A percentile compares a stretch with the other conserved stretches of the same genome.
These are phyloP conservation scores for Clistopyga incitator DNA, from an alignment of 2,888 invertebrate genomes.

Conservation along the genomic window DNA sequence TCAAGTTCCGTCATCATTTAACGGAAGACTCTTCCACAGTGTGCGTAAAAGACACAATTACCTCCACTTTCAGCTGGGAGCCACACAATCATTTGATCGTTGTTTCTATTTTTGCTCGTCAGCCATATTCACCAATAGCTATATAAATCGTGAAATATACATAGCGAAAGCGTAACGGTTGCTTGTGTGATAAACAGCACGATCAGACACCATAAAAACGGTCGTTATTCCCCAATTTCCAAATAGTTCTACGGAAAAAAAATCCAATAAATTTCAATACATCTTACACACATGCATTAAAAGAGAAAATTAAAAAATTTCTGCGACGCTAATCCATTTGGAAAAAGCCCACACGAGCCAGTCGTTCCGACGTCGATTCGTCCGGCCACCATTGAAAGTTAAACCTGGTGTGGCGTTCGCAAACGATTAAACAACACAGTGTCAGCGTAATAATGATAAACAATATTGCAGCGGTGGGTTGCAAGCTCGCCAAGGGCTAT, in stretches of 20 bases:
- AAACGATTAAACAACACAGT: slow-evolving; percentile 52
- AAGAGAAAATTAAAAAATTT: not conserved
- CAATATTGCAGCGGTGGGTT: slow-evolving; percentile 48
- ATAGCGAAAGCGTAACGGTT: too few relatives aligned
- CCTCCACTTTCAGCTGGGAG: too few relatives aligned
- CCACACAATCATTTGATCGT: too few relatives aligned
- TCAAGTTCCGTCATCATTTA: too few relatives aligned
- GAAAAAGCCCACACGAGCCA: not conserved
- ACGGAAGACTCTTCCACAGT: too few relatives aligned
- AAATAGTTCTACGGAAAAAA: not conserved
- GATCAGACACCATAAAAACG: not conserved
- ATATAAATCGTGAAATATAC: too few relatives aligned
- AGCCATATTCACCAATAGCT: too few relatives aligned
- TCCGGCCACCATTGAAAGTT: not conserved
- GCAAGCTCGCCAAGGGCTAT: slow-evolving; percentile 21
- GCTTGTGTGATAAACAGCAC: too few relatives aligned
- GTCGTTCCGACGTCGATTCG: not conserved
- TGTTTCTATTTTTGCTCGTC: too few relatives aligned
- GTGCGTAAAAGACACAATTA: too few relatives aligned
- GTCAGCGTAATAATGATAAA: slow-evolving; percentile 51
- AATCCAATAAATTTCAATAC: not conserved
- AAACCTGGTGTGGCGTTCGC: slow-evolving; percentile 27
- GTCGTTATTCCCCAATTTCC: not conserved
- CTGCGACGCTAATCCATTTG: not conserved
- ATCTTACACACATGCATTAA: not conserved